phyloP scores from a whole-genome alignment of 2,113 vertebrate genomes.

The Chascanopsetta lugubris region DNA sequence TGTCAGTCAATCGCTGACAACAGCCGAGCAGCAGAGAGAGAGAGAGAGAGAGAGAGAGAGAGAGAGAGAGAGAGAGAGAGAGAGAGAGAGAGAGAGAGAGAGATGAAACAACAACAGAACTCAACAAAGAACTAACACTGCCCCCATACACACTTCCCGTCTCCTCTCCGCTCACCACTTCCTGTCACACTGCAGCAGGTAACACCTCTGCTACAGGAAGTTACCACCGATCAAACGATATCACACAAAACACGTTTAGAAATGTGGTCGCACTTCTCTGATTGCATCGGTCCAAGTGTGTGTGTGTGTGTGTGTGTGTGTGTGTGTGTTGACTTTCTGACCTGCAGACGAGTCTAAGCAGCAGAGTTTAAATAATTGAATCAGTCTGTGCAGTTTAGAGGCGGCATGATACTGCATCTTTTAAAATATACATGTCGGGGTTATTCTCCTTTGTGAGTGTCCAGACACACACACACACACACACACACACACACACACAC shows the following conservation, averaged over 20 bases:
- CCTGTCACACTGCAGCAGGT: conserved; percentile 53
- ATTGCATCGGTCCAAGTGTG: background rate
- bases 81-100: background rate
- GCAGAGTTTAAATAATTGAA: background rate
- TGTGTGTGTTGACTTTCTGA: background rate
- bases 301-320: background rate
- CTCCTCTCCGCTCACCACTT: conserved; percentile 67
- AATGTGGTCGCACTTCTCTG: background rate
- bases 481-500: no score
- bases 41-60: background rate
- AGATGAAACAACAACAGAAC: conserved; percentile 25
- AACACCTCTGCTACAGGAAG: conserved; percentile 33
- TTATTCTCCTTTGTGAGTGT: no score
- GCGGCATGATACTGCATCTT: background rate
- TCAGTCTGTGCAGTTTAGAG: background rate
- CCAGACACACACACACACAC: no score
- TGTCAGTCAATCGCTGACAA: background rate
- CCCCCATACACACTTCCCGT: conserved; percentile 2
- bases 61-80: no score
- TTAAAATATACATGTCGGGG: no score
- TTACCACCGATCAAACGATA: conserved; percentile 7
- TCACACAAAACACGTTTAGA: background rate
- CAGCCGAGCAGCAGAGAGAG: background rate
- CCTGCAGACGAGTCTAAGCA: background rate
- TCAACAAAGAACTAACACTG: conserved; percentile 18